Conservation (phyloP, 2,888 invertebrate genomes). For the Onthophagus sagittarius region DNA sequence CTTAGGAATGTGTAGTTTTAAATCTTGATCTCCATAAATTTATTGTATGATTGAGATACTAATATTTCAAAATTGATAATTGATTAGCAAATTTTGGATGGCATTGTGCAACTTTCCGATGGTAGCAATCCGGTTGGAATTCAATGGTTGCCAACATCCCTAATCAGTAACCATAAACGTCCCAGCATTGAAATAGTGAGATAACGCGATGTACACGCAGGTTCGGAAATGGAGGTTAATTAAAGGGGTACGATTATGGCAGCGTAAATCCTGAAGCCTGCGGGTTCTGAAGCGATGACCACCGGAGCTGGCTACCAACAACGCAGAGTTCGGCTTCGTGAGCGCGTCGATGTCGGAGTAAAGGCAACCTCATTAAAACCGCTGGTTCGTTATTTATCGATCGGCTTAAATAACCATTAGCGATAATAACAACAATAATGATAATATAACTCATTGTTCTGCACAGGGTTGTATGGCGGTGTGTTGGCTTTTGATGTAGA, state of each 20-base stretch:
- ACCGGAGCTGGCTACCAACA: not conserved
- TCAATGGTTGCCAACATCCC: not conserved
- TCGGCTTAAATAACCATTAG: conserved; percentile 1
- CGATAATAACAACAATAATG: conserved; percentile 1
- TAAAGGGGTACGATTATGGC: not conserved
- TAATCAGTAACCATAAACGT: not conserved
- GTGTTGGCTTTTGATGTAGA: not conserved
- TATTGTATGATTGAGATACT: too few relatives aligned
- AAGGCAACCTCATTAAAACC: conserved; percentile 2
- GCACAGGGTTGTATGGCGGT: not conserved
- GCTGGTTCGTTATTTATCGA: conserved; percentile 1
- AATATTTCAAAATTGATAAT: too few relatives aligned
- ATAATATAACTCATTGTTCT: not conserved
- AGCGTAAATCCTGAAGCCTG: not conserved
- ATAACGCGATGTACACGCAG: not conserved
- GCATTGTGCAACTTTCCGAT: too few relatives aligned
- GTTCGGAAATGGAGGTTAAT: not conserved
- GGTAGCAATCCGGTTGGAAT: not conserved
- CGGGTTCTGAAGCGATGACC: not conserved
- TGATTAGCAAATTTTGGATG: too few relatives aligned
- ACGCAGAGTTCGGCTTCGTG: not conserved
- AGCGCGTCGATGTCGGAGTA: not conserved
- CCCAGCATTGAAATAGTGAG: not conserved
- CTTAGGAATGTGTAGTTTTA: too few relatives aligned
- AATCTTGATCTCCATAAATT: too few relatives aligned